phyloP scores from a whole-genome alignment of 64 coral and sea anemone genomes.

The Montipora cactus region DNA sequence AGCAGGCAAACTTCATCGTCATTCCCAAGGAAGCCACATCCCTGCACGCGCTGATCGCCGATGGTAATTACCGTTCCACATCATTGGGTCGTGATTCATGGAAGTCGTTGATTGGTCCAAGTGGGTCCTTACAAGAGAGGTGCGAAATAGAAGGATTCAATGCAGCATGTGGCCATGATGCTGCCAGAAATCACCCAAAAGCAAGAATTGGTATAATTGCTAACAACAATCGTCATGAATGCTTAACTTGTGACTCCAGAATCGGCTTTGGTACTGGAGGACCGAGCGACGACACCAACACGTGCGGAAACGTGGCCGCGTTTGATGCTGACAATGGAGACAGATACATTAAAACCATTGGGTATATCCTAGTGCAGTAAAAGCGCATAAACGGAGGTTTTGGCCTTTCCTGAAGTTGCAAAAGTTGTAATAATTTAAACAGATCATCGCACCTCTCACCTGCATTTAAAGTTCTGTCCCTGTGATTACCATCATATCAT shows the following conservation, averaged over 20 bases:
- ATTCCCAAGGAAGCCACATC: neutral
- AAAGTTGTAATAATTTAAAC: too few relatives aligned
- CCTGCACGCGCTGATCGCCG: neutral
- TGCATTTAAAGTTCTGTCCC: too few relatives aligned
- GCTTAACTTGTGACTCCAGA: neutral
- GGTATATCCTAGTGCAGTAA: neutral
- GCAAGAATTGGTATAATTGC: neutral
- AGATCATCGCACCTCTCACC: too few relatives aligned
- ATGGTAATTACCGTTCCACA: neutral
- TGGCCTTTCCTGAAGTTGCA: too few relatives aligned
- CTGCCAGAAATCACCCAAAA: neutral
- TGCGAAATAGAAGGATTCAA: neutral
- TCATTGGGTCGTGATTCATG: neutral
- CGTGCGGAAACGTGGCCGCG: neutral
- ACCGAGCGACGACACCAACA: neutral
- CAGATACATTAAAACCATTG: neutral
- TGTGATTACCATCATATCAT: too few relatives aligned
- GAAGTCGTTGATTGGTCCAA: neutral
- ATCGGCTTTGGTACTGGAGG: neutral
- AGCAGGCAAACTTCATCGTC: neutral
- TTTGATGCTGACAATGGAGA: neutral
- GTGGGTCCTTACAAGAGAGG: neutral
- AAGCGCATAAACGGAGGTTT: too few relatives aligned
- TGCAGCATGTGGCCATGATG: neutral
- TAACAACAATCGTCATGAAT: neutral